These are phyloP conservation scores for Drosophila multiciliata DNA, from an alignment of 2,888 invertebrate genomes.

Conservation along the genomic window DNA sequence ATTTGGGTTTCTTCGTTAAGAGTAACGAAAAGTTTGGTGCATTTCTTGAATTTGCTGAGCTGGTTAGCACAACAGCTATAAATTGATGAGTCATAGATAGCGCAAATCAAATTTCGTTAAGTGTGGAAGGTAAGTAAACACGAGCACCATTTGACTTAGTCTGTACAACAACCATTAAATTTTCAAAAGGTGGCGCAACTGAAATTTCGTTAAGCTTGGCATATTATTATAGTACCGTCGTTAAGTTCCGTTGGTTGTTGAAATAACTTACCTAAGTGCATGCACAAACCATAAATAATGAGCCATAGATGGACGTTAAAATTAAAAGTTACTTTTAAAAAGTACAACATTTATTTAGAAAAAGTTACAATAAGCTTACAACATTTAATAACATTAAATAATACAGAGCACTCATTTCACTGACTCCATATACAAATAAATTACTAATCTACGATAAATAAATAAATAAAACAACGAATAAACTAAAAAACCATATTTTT, in stretches of 20 bases:
- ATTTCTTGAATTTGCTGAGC: not conserved
- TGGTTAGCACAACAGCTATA: too few relatives aligned
- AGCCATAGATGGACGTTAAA: not conserved
- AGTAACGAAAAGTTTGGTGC: not conserved
- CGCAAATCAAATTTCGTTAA: not conserved
- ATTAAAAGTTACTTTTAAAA: not conserved
- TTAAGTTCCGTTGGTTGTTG: not conserved
- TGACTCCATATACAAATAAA: conserved; percentile 9
- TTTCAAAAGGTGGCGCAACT: not conserved
- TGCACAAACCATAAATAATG: not conserved
- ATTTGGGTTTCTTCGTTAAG: not conserved
- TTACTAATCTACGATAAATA: conserved; percentile 3
- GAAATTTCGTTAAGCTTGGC: not conserved
- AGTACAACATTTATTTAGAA: conserved; percentile 9
- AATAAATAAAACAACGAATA: not conserved
- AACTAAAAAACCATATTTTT: conserved; percentile 40
- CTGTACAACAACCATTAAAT: not conserved
- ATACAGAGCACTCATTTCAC: conserved; percentile 33
- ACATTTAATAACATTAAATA: conserved; percentile 5
- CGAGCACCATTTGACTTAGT: not conserved
- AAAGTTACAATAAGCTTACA: not conserved
- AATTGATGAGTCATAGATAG: not conserved
- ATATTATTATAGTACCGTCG: accelerated
- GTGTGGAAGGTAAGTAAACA: not conserved
- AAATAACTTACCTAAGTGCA: not conserved